Evolutionary conservation across 2,797 vertebrate species (phyloP), one percentile per base, ranked within the genome.

Genomic region (Phrynocephalus vlangalii): DNA sequence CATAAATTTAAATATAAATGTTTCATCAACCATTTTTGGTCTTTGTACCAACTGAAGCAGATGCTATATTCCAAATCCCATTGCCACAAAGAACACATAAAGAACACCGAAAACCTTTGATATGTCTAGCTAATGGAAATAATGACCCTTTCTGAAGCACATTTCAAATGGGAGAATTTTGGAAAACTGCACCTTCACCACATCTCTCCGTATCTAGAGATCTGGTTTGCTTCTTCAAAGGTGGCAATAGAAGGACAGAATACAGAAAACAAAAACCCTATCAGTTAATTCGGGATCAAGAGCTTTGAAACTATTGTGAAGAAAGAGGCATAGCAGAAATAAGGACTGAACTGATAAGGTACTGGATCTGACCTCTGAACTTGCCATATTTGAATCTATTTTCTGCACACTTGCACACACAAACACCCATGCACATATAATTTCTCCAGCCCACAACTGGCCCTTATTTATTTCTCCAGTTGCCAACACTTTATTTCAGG

Each of bases 131-230:
- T 80, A 60, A 0, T 38, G 0, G 18, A 2, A 24, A 8, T 72
- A 18, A 1, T 0, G 0, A 20, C 6, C 1, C 22, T 56, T 68
- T 63, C 83, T 1, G 8, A 68, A 0, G 0, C 15, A 26, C 16
- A 0, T 52, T 38, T 1, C 0, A 68, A 90, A 60, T 82, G 1
- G 38, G 1, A 1, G 2, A 22, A 63, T 6, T 79, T 30, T 30
- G 22, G 26, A 20, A 72, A 0, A 5, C 20, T 72, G 50, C 13
- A 9, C 0, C 24, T 60, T 60, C 60, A 4, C 24, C 52, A 52
- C 52, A 7, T 52, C 28, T n/a, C 48, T 50, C 9, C 2, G 16
- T 71, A 30, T 28, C 38, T 73, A 75, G 15, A 7, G 44, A 67
- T 60, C 20, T n/a, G 20, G 7, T 67, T 48, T 26, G 71, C 60